phyloP scores from a whole-genome alignment of 1,140 invertebrate genomes.

The Acyrthosiphon pisum region DNA sequence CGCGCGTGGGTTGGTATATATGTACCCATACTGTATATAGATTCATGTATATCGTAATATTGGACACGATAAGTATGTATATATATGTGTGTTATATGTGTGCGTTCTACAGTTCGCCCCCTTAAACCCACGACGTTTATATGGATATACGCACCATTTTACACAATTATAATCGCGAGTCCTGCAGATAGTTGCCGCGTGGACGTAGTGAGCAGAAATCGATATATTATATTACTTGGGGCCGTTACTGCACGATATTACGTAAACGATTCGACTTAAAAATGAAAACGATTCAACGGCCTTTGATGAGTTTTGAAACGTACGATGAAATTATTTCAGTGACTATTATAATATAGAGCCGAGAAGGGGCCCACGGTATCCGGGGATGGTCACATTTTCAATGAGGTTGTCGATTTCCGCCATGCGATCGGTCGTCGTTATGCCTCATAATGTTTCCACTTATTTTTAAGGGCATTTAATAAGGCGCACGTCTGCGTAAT shows the following conservation, averaged over 20 bases:
- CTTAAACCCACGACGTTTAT: neutral
- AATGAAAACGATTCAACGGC: neutral
- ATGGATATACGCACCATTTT: neutral
- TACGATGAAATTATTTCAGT: neutral
- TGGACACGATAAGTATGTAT: no score
- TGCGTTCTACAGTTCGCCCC: neutral
- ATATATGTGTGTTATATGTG: neutral
- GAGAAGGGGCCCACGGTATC: neutral
- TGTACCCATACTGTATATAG: neutral
- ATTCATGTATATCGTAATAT: neutral
- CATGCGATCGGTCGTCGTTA: neutral
- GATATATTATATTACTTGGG: neutral
- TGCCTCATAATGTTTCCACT: neutral
- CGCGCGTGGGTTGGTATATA: neutral
- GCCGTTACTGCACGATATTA: no score
- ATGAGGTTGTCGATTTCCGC: neutral
- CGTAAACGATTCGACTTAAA: neutral
- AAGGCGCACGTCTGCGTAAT: neutral
- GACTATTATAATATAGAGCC: rapidly evolving
- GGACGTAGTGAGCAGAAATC: neutral
- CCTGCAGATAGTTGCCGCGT: neutral
- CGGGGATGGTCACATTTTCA: neutral
- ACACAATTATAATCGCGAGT: neutral
- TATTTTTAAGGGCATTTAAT: no score
- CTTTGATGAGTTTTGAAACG: neutral